Conservation (phyloP, 2,888 invertebrate species). For the Sphaerophoria taeniata region DNA sequence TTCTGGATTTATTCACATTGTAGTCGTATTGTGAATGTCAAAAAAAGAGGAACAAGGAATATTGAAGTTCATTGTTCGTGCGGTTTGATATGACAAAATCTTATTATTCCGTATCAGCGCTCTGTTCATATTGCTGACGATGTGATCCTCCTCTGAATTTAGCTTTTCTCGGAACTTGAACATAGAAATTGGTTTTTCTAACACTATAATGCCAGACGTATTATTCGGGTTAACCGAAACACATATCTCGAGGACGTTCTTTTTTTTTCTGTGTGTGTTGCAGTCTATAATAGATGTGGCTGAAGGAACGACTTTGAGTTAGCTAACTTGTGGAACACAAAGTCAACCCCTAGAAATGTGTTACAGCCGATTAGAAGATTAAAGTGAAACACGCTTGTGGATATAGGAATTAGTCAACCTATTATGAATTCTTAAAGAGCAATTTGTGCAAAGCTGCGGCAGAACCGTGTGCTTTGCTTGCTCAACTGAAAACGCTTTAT, state of each 20-base stretch:
- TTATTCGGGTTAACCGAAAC: conserved; percentile 34
- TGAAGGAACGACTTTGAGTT: conserved; percentile 8
- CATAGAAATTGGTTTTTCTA: conserved; percentile 64
- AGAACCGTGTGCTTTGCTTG: conserved; percentile 1
- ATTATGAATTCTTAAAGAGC: conserved; percentile 59
- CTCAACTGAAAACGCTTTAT: neutral
- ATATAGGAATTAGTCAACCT: conserved; percentile 6
- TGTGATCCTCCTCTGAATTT: conserved; percentile 9
- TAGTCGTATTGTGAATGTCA: conserved; percentile 7
- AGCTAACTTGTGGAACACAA: conserved; percentile 36
- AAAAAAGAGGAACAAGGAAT: neutral
- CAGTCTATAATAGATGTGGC: too few relatives aligned
- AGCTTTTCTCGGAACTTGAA: conserved; percentile 34
- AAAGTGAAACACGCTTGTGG: conserved; percentile 58
- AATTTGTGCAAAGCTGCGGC: conserved; percentile 30
- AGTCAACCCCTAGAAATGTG: conserved; percentile 36
- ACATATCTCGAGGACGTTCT: conserved; percentile 11
- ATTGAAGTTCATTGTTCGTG: conserved; percentile 36
- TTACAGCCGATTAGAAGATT: conserved; percentile 69
- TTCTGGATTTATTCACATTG: conserved; percentile 62
- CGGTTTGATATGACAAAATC: conserved; percentile 62
- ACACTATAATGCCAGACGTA: conserved; percentile 61
- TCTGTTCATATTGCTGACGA: conserved; percentile 43
- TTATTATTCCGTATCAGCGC: conserved; percentile 71
- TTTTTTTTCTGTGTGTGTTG: neutral